phyloP scores from a whole-genome alignment of 2,797 vertebrate species.

The Gambusia yucatana region DNA sequence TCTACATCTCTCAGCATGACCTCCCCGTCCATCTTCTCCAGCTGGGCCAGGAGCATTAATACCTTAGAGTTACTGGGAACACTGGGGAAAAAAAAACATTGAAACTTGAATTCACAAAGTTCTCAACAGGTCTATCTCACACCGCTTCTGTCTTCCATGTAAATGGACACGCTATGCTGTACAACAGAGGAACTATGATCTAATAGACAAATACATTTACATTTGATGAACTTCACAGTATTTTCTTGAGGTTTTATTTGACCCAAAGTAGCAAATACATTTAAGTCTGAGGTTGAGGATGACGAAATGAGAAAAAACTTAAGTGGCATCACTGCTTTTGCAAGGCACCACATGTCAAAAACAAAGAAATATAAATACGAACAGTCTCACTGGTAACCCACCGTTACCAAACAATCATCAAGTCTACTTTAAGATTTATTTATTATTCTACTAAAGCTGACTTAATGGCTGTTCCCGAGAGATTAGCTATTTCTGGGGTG shows the following conservation, averaged over 20 bases:
- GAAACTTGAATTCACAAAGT: conserved; percentile 8
- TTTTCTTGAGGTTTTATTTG: neutral
- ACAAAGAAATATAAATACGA: neutral
- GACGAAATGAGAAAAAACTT: neutral
- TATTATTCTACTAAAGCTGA: conserved; percentile 19
- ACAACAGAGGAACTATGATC: neutral
- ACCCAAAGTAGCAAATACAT: neutral
- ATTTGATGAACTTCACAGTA: neutral
- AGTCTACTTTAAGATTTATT: conserved; percentile 2
- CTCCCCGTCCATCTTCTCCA: conserved; percentile 90
- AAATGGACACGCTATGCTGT: neutral
- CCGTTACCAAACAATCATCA: neutral
- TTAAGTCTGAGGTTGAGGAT: neutral
- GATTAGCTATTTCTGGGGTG: conserved; percentile 45
- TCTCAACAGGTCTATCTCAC: neutral
- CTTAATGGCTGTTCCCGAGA: neutral
- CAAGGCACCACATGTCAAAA: neutral
- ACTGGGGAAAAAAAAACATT: conserved; percentile 61
- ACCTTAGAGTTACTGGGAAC: conserved; percentile 89
- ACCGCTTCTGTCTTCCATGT: neutral
- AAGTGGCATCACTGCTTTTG: neutral
- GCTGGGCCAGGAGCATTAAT: conserved; percentile 88
- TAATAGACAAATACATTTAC: too few species aligned
- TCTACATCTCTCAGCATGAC: conserved; percentile 82
- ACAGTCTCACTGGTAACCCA: neutral